These are phyloP conservation scores for Drosophila athabasca DNA, from an alignment of 1,140 invertebrate species.

Conservation along the genomic window DNA sequence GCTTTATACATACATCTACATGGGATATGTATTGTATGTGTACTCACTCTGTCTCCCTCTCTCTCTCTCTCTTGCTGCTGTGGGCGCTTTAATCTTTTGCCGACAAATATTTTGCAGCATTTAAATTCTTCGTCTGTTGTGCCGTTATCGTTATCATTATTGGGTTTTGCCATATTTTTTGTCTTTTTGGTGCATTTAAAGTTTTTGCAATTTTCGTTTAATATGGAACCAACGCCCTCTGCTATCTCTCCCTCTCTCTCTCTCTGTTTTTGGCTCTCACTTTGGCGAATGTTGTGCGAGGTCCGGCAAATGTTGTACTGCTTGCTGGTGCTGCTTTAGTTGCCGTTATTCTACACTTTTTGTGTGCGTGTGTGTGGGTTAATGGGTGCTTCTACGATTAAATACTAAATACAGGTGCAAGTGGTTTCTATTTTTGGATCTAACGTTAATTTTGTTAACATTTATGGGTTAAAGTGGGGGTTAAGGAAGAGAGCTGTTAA, in stretches of 20 bases:
- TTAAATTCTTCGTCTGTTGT: slow-evolving; percentile 51
- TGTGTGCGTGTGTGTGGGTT: not conserved
- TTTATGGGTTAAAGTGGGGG: slow-evolving; percentile 21
- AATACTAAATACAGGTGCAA: slow-evolving; percentile 9
- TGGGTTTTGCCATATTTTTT: slow-evolving; percentile 4
- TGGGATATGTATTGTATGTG: slow-evolving; percentile 9
- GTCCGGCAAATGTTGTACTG: slow-evolving; percentile 39
- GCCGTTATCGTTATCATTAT: slow-evolving; percentile 22
- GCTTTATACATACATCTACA: slow-evolving; percentile 42
- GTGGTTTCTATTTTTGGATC: slow-evolving; percentile 3
- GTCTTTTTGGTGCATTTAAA: slow-evolving; percentile 63
- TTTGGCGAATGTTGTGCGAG: slow-evolving; percentile 51
- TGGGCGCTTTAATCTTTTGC: slow-evolving; percentile 70
- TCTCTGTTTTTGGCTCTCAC: not conserved
- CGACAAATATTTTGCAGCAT: slow-evolving; percentile 68
- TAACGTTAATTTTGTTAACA: slow-evolving; percentile 16
- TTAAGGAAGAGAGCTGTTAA: slow-evolving; percentile 24
- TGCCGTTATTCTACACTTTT: not conserved
- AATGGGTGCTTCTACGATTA: not conserved
- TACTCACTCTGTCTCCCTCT: not conserved
- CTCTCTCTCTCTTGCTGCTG: not conserved
- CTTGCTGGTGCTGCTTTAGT: not conserved
- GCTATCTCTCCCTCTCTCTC: slow-evolving; percentile 3
- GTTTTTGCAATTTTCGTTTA: slow-evolving; percentile 54
- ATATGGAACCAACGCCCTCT: slow-evolving; percentile 35